phyloP scores from a whole-genome alignment of 2,113 vertebrate genomes.

The Melanocharis versteri region DNA sequence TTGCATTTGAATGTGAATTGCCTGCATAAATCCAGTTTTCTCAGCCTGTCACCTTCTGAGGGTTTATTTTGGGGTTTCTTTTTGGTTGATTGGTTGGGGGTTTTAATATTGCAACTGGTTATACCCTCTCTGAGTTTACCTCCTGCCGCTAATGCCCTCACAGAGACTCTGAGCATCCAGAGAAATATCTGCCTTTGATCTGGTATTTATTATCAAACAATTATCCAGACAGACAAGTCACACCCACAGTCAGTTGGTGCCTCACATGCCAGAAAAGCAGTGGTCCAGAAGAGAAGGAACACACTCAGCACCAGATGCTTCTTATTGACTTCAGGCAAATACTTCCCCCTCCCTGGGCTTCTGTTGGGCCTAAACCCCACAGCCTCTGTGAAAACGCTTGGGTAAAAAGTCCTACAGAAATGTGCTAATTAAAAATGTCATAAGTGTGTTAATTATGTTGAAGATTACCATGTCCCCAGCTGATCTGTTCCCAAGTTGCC shows the following conservation, averaged over 20 bases:
- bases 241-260: neutral
- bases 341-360: neutral
- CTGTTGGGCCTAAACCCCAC: neutral
- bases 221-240: slow-evolving; percentile 35
- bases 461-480: neutral
- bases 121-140: neutral
- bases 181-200: slow-evolving; percentile 39
- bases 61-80: neutral
- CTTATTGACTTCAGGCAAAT: neutral
- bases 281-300: slow-evolving; percentile 8
- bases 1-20: neutral
- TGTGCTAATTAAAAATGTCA: neutral
- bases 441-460: neutral
- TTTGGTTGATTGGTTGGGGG: neutral
- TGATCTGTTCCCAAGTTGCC: neutral
- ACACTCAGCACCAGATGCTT: neutral
- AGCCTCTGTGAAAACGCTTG: neutral
- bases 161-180: neutral
- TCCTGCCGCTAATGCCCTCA: neutral
- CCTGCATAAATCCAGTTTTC: neutral
- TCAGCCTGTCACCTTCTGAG: neutral
- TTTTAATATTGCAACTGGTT: neutral
- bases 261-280: slow-evolving; percentile 33
- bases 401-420: neutral
- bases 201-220: slow-evolving; percentile 54